Percentiles rank a stretch among this genome's conserved stretches.
These are phyloP conservation scores for Fukomys damarensis DNA, from an alignment of 2,113 vertebrate species.

Conservation along the genomic window DNA sequence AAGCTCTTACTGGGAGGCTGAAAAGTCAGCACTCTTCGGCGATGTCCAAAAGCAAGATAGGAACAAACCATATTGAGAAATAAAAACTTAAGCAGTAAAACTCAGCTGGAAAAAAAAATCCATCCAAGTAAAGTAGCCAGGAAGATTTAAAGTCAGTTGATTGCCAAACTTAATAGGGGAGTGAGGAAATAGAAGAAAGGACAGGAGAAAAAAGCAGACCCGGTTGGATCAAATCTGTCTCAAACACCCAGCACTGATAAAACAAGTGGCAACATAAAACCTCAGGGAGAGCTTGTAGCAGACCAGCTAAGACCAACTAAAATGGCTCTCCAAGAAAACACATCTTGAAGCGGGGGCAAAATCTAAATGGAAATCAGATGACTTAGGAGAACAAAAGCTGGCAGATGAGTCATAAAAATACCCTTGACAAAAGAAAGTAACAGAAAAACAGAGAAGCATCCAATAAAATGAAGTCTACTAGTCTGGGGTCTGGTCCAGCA, in stretches of 20 bases:
- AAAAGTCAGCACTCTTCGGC: background rate
- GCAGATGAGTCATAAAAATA: constrained; percentile 47
- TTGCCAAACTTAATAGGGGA: constrained; percentile 8
- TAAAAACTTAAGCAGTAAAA: background rate
- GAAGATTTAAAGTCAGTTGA: background rate
- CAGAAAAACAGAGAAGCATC: constrained; percentile 54
- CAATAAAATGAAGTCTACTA: constrained; percentile 15
- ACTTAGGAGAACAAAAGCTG: constrained; percentile 55
- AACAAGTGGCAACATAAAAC: constrained; percentile 44
- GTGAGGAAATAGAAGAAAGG: background rate
- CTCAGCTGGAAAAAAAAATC: background rate
- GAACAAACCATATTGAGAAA: constrained; percentile 28
- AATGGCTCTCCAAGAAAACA: background rate
- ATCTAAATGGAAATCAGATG: constrained; percentile 72
- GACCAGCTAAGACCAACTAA: background rate
- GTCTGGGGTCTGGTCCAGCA: background rate
- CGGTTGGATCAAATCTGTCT: background rate
- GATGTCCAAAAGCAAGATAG: background rate
- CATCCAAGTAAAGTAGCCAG: background rate
- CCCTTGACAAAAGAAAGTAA: constrained; percentile 59
- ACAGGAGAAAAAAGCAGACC: background rate
- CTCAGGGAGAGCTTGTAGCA: background rate
- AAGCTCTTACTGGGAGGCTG: background rate
- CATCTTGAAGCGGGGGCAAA: constrained; percentile 46
- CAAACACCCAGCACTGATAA: background rate